Evolutionary conservation across 2,797 vertebrate species (phyloP).

Genomic region (Anableps anableps): DNA sequence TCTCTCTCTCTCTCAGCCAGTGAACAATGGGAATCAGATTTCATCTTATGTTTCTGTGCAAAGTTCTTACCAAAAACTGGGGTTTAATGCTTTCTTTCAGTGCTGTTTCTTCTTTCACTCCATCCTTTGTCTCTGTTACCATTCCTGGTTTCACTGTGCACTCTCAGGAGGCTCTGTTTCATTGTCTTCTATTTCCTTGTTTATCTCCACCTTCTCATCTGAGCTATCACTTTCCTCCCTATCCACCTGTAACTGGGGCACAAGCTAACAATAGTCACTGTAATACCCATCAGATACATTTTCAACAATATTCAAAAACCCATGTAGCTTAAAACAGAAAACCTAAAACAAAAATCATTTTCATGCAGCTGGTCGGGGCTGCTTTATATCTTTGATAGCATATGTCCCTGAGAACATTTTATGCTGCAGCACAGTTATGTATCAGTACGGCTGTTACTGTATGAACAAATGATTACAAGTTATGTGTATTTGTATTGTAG

Average conservation of each 20-base stretch:
- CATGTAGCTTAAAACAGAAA: neutral
- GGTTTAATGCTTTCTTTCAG: neutral
- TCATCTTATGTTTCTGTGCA: neutral
- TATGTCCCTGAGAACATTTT: no score
- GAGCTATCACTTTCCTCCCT: neutral
- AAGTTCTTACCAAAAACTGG: neutral
- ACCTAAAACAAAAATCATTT: neutral
- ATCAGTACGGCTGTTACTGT: no score
- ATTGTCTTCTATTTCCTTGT: neutral
- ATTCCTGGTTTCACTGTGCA: neutral
- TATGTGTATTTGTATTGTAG: no score
- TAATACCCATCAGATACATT: neutral
- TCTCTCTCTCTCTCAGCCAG: neutral
- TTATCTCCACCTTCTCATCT: neutral
- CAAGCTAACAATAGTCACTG: neutral
- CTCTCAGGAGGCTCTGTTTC: neutral
- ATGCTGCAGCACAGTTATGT: no score
- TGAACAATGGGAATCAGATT: neutral
- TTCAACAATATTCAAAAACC: neutral
- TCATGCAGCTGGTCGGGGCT: neutral
- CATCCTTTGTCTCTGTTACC: neutral
- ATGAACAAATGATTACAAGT: no score
- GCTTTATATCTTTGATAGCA: neutral
- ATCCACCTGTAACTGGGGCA: neutral
- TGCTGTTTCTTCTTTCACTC: neutral